A percentile compares a stretch with the other conserved stretches of the same genome.
Conservation (phyloP, 2,113 vertebrate genomes). For the Nematolebias whitei region DNA sequence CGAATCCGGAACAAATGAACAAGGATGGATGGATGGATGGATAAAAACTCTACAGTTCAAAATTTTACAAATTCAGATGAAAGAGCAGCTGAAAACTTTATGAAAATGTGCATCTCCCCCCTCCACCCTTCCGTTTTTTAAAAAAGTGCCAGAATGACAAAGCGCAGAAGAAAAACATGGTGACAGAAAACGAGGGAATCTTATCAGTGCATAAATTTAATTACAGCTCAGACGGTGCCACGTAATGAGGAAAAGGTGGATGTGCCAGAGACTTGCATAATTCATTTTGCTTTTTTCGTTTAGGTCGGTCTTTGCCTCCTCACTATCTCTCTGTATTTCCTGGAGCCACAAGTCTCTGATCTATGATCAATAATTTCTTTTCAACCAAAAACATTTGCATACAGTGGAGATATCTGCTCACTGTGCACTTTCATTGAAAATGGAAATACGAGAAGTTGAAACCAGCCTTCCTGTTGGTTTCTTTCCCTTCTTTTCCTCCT, state of each 20-base stretch:
- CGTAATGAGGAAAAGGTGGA: slow-evolving; percentile 78
- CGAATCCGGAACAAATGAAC: no score
- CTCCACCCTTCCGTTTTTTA: no score
- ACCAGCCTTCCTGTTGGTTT: slow-evolving; percentile 42
- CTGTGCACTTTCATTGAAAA: slow-evolving; percentile 19
- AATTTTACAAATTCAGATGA: no score
- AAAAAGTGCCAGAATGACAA: slow-evolving; percentile 85
- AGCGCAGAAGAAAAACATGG: slow-evolving; percentile 74
- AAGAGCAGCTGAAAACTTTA: no score
- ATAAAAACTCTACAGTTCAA: no score
- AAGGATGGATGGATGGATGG: no score
- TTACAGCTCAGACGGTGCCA: slow-evolving; percentile 79
- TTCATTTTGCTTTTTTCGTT: slow-evolving; percentile 68
- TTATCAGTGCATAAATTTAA: slow-evolving; percentile 84
- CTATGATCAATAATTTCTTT: slow-evolving; percentile 66
- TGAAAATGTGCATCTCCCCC: no score
- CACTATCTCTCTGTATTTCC: slow-evolving; percentile 33
- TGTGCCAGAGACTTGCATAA: slow-evolving; percentile 71
- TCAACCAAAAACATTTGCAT: slow-evolving; percentile 71
- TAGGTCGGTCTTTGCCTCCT: slow-evolving; percentile 36
- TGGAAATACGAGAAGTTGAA: slow-evolving; percentile 63
- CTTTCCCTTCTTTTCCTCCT: slow-evolving; percentile 17
- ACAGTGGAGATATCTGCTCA: slow-evolving; percentile 41
- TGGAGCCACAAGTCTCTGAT: slow-evolving; percentile 53
- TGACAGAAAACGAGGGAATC: slow-evolving; percentile 84